Evolutionary conservation across 2,113 vertebrate genomes (phyloP), one percentile per base, ranked within the genome.

Genomic region (Labrus mixtus): DNA sequence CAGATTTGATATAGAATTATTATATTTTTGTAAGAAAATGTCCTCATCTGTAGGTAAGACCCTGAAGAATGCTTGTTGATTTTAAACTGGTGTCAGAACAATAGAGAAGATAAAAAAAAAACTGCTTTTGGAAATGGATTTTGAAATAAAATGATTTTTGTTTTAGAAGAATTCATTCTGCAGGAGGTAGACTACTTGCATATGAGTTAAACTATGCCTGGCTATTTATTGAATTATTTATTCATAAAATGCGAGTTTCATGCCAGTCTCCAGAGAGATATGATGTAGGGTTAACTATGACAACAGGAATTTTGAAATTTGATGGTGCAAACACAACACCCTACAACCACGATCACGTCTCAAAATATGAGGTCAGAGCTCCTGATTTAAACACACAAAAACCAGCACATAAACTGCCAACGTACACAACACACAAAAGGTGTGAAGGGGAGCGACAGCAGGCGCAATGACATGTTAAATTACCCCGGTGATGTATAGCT

Each of bases 401-500:
- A 51, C 73, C 58, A 54, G 48, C 46, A 66, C 63, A 56, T 43
- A 62, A 51, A 63, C 79, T 79, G 43, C 54, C 19, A 75, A 83
- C 75, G 67, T 79, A 70, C 77, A 72, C 81, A 68, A 74, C 60
- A 69, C 70, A 89, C 81, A 76, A 72, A 89, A 85, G 66, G 89
- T 91, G 87, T 87, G 86, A 87, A 89, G 85, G 93, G 92, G 92
- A 93, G 91, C 95, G 95, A 96, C 96, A 96, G 96, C 96, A 97
- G 96, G 96, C 95, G 89, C 93, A 93, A 93, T 96, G 97, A 98
- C 97, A 98, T 97, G 96, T 97, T 96, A 97, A 99, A 99, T 99
- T 96, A 97, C 95, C 96, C 94, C 90, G 91, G 96, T 98, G 98
- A 99, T 98, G 95, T 97, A 98, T 98, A 94, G 97, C 95, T 98